Percentiles rank a stretch among this genome's conserved stretches.
These are phyloP conservation scores for Agrochola lota DNA, from an alignment of 2,888 invertebrate species.

Conservation along the genomic window DNA sequence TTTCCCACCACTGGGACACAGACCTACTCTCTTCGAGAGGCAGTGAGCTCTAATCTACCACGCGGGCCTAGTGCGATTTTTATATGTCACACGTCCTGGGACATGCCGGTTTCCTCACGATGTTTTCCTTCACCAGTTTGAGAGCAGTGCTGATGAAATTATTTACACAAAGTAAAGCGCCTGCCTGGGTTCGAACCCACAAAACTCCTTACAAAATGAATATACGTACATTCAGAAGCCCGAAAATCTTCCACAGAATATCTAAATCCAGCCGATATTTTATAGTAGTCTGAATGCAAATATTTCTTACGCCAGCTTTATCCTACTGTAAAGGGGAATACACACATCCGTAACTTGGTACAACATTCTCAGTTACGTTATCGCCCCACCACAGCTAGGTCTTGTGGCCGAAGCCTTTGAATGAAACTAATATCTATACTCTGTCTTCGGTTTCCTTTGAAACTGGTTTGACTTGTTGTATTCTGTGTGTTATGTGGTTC, in stretches of 20 bases:
- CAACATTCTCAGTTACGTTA: constrained; percentile 24
- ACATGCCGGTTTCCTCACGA: too few species aligned
- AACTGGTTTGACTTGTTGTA: constrained; percentile 41
- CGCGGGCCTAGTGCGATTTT: too few species aligned
- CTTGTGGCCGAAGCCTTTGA: constrained; percentile 33
- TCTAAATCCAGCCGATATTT: background rate
- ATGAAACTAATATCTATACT: constrained; percentile 50
- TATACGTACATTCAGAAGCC: background rate
- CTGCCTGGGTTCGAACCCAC: too few species aligned
- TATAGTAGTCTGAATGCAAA: constrained; percentile 29
- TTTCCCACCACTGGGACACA: too few species aligned
- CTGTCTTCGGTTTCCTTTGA: constrained; percentile 43
- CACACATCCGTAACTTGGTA: constrained; percentile 21
- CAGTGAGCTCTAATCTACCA: too few species aligned
- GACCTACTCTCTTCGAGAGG: too few species aligned
- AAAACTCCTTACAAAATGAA: background rate
- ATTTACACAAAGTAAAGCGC: too few species aligned
- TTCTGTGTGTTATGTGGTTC: background rate
- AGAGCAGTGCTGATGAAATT: too few species aligned
- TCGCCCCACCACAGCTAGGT: constrained; percentile 38
- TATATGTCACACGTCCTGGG: too few species aligned
- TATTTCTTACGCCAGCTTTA: constrained; percentile 33
- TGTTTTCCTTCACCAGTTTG: too few species aligned
- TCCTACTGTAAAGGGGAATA: constrained; percentile 6
- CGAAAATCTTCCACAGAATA: background rate